Base-by-base conservation (phyloP, 1,140 invertebrate genomes). In the Eumaeus atala region DNA sequence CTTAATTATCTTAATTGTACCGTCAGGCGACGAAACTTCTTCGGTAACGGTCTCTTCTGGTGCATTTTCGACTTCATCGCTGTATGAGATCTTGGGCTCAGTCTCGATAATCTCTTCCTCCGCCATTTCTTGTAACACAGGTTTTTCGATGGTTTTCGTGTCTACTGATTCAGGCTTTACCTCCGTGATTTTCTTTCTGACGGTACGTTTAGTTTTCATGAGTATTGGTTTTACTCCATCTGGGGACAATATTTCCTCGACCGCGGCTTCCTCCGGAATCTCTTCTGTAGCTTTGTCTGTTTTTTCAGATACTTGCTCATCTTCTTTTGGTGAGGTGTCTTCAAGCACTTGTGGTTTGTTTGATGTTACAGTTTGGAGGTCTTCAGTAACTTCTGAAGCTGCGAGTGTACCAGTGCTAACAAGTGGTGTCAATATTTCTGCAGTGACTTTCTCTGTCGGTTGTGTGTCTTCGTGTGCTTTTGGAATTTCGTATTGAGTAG, bases 1-100 rank as follows among this genome's bases (percentile, higher is more conserved):
- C n/a, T 66, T 62, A 10, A 68, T 61, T 52, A 76, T 82, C 64
- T 76, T 80, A 0, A 68, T 77, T 49, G 72, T 72, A 4, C 84
- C 81, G 35, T 53, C 51, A 10, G 44, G 16, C 21, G 17, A 10
- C 17, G 21, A 1, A 0, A 49, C 34, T 28, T 35, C 14, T 7
- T 36, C 35, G 10, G 49, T 10, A 9, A 35, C 17, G 8, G 34
- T 4, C 34, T 21, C 4, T 9, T 3, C 9, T 9, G n/a, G 14
- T 47, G 9, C 6, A 9, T 17, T 6, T 11, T 21, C 16, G 18
- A 10, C 11, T 47, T 37, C 35, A 10, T 37, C 35, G 3, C 3
- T 3, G 1, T 37, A 9, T 9, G 1, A 3, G 1, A 10, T 9
- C 35, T 10, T 9, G 11, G 3, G 9, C 9, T 2, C 35, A 9